Evolutionary conservation across 37 sponge, comb jelly and placozoan species (phyloP).

Genomic region (Sycon ciliatum): DNA sequence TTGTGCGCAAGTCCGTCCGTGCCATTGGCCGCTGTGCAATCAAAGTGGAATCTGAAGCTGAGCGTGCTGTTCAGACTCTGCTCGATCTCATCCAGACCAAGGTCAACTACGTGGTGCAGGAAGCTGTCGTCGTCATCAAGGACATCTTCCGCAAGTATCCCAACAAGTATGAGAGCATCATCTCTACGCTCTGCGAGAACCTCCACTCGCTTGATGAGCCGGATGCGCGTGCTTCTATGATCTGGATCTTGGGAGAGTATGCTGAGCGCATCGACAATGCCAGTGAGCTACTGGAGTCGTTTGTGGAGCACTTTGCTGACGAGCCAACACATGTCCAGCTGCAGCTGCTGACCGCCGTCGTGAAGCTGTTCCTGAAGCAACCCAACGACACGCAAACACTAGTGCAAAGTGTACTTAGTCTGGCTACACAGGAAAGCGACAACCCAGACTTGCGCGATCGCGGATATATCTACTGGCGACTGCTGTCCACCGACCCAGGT

Average conservation of each 20-base stretch:
- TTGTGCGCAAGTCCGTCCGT: constrained; percentile 92
- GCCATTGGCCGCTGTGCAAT: constrained; percentile 99
- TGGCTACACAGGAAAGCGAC: constrained; percentile 98
- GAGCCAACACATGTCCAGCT: constrained; percentile 84
- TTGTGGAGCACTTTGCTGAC: constrained; percentile 86
- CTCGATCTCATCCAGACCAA: constrained; percentile 96
- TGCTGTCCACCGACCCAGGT: constrained; percentile 94
- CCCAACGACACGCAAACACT: constrained; percentile 86
- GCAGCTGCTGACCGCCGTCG: constrained; percentile 87
- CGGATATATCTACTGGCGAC: constrained; percentile 97
- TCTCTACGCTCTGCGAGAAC: constrained; percentile 92
- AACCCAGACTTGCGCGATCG: constrained; percentile 96
- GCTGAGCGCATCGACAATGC: constrained; percentile 93
- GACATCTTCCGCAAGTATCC: constrained; percentile 98
- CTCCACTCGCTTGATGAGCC: constrained; percentile 97
- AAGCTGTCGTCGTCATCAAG: constrained; percentile 92
- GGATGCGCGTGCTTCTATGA: constrained; percentile 98
- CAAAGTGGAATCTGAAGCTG: constrained; percentile 88
- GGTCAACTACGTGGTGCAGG: constrained; percentile 98
- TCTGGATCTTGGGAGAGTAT: constrained; percentile 98
- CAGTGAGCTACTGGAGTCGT: constrained; percentile 74
- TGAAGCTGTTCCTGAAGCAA: constrained; percentile 93
- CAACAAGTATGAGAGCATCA: constrained; percentile 95
- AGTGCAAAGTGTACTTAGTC: constrained; percentile 84
- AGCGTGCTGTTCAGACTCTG: constrained; percentile 84